A percentile compares a stretch with the other conserved stretches of the same genome.
Evolutionary conservation across 2,888 invertebrate species (phyloP).

Genomic region (Athetis lepigone): DNA sequence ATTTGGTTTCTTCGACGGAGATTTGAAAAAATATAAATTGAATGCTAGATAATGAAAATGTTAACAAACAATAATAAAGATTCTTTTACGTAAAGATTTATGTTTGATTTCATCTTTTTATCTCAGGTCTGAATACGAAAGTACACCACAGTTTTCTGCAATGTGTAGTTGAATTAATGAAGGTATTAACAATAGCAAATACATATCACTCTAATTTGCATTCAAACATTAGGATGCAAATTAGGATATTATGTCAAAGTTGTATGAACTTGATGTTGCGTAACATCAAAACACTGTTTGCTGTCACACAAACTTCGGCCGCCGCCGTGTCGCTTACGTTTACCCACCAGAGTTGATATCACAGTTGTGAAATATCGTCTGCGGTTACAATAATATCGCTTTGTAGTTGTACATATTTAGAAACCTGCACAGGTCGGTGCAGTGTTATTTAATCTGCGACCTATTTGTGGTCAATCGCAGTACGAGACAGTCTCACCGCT

Average conservation of each 20-base stretch:
- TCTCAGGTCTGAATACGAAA: too few species aligned
- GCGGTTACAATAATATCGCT: slow-evolving; percentile 84
- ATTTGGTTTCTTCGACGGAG: too few species aligned
- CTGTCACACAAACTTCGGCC: slow-evolving; percentile 56
- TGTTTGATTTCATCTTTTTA: too few species aligned
- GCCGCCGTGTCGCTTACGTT: slow-evolving; percentile 61
- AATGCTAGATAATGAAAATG: too few species aligned
- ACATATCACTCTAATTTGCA: too few species aligned
- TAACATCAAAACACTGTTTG: slow-evolving; percentile 45
- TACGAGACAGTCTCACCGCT: slow-evolving; percentile 72
- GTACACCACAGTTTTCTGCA: too few species aligned
- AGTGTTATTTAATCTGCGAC: slow-evolving; percentile 88
- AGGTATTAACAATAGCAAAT: slow-evolving; percentile 11
- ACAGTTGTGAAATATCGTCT: slow-evolving; percentile 81
- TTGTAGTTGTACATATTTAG: slow-evolving; percentile 88
- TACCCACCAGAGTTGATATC: slow-evolving; percentile 60
- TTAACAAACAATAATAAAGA: too few species aligned
- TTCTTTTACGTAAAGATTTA: too few species aligned
- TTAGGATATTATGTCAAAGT: slow-evolving; percentile 39
- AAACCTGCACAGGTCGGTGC: slow-evolving; percentile 83
- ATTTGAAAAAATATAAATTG: too few species aligned
- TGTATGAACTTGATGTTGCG: slow-evolving; percentile 42
- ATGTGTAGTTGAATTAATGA: not conserved
- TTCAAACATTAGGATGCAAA: too few species aligned
- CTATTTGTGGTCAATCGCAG: slow-evolving; percentile 87